Percentiles rank a stretch among this genome's conserved stretches.
phyloP scores from a whole-genome alignment of 2,113 vertebrate genomes.

The Strix aluco region DNA sequence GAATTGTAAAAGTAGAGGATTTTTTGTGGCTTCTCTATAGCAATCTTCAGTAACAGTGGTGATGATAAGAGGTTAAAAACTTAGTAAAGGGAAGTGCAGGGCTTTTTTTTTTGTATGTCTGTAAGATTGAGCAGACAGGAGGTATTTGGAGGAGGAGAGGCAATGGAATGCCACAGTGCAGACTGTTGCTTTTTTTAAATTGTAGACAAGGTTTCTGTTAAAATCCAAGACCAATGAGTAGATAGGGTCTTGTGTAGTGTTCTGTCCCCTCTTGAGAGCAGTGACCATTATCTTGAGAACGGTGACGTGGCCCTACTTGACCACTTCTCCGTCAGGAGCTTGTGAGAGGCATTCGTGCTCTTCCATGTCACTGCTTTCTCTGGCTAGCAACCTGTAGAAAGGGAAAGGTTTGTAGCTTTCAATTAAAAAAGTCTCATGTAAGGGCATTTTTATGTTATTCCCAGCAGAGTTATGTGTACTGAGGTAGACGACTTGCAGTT shows the following conservation, averaged over 20 bases:
- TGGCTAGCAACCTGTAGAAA: background rate
- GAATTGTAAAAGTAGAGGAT: background rate
- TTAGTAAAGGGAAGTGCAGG: accelerated
- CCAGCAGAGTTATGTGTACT: background rate
- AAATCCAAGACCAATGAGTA: background rate
- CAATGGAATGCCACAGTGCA: background rate
- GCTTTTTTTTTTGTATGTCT: background rate
- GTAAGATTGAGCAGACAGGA: background rate
- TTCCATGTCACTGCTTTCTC: background rate
- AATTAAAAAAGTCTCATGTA: background rate
- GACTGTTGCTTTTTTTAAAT: background rate
- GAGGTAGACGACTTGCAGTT: background rate
- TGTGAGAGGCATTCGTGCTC: accelerated
- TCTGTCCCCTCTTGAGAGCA: background rate
- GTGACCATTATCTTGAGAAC: background rate
- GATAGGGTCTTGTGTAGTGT: background rate
- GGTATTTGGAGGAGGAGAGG: background rate
- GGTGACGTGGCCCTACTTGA: background rate
- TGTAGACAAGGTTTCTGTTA: background rate
- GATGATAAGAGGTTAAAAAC: background rate
- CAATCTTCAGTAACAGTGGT: background rate
- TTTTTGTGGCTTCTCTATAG: background rate
- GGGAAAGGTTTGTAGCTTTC: background rate
- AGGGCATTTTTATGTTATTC: background rate
- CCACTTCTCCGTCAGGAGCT: accelerated